phyloP scores from a whole-genome alignment of 2,888 invertebrate species.

The Tachina lurida region DNA sequence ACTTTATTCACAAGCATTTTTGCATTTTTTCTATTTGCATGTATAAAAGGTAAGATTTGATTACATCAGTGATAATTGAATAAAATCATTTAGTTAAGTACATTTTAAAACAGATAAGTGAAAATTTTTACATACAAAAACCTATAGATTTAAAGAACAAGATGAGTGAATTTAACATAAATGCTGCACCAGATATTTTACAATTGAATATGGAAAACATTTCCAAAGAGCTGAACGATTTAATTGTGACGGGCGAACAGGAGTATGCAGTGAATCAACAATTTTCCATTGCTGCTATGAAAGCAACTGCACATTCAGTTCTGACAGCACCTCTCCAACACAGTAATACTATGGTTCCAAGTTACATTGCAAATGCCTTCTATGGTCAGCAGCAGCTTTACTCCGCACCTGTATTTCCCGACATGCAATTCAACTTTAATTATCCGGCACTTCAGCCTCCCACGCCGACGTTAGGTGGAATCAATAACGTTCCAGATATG shows the following conservation, averaged over 20 bases:
- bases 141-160: conserved; percentile 11
- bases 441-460: background rate
- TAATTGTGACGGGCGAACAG: conserved; percentile 47
- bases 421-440: conserved; percentile 17
- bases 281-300: background rate
- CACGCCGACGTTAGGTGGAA: background rate
- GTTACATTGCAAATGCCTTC: background rate
- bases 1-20: background rate
- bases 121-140: background rate
- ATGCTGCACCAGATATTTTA: conserved; percentile 45
- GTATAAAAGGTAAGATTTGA: conserved; percentile 14
- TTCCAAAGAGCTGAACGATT: conserved; percentile 67
- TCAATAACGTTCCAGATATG: background rate
- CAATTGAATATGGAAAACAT: conserved; percentile 70
- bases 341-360: conserved; percentile 9
- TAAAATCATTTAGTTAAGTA: background rate
- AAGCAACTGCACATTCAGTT: background rate
- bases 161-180: background rate
- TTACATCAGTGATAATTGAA: background rate
- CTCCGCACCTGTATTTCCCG: background rate
- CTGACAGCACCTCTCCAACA: background rate
- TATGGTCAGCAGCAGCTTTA: background rate
- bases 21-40: conserved; percentile 4
- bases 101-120: background rate
- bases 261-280: conserved; percentile 17